Evolutionary conservation across 1,140 invertebrate species (phyloP).

Genomic region (Drosophila nikananu): DNA sequence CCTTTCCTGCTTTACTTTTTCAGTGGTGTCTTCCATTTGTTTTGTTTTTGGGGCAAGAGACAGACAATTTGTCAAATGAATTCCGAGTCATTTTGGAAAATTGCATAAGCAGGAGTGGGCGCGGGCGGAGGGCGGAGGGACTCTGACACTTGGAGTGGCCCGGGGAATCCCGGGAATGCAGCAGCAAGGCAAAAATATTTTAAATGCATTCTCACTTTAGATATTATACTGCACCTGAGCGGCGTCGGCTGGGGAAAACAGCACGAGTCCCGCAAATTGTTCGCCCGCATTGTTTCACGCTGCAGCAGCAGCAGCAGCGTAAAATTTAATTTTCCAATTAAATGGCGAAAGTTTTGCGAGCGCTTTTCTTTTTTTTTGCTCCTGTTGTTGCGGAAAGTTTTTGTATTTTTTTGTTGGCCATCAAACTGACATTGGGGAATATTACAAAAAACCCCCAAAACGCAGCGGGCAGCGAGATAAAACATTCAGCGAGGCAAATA

Average conservation of each 20-base stretch:
- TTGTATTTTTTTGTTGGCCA: slow-evolving; percentile 54
- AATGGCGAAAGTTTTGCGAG: slow-evolving; percentile 57
- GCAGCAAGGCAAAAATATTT: slow-evolving; percentile 51
- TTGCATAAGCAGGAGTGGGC: slow-evolving; percentile 66
- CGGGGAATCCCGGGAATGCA: slow-evolving; percentile 42
- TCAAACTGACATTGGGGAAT: slow-evolving; percentile 80
- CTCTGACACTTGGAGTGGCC: slow-evolving; percentile 46
- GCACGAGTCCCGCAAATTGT: slow-evolving; percentile 37
- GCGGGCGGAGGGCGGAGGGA: slow-evolving; percentile 8
- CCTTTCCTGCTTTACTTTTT: background rate
- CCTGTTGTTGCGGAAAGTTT: slow-evolving; percentile 45
- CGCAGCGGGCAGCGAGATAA: slow-evolving; percentile 53
- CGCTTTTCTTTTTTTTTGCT: background rate
- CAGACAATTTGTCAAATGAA: slow-evolving; percentile 81
- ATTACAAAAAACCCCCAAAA: slow-evolving; percentile 71
- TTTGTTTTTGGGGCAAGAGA: background rate
- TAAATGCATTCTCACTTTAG: slow-evolving; percentile 60
- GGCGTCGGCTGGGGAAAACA: background rate
- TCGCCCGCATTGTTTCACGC: slow-evolving; percentile 44
- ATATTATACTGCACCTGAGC: slow-evolving; percentile 58
- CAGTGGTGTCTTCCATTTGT: background rate
- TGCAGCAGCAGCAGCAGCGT: slow-evolving; percentile 63
- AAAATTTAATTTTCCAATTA: slow-evolving; percentile 82
- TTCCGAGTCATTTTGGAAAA: slow-evolving; percentile 77
- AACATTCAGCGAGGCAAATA: slow-evolving; percentile 39